Percentiles rank a stretch among this genome's conserved stretches.
These are phyloP conservation scores for Alloscopus bannaensis DNA, from an alignment of 2,888 invertebrate species.

Conservation along the genomic window DNA sequence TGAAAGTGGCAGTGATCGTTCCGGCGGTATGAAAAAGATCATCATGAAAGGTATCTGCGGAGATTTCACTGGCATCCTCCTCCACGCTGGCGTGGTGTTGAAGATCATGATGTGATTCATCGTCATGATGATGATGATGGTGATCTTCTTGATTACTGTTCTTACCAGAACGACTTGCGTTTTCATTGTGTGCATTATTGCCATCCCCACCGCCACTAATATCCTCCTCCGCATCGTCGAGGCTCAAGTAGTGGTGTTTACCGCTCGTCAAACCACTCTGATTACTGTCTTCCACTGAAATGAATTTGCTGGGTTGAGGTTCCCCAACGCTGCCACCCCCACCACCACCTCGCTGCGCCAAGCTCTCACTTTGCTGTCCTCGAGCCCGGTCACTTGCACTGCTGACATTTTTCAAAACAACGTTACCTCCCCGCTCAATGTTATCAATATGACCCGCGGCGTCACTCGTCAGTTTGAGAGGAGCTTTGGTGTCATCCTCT, in stretches of 20 bases:
- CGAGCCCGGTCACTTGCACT: neutral
- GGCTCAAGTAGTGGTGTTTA: slow-evolving; percentile 40
- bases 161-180: slow-evolving; percentile 7
- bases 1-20: slow-evolving; percentile 46
- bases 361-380: slow-evolving; percentile 2
- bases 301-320: slow-evolving; percentile 42
- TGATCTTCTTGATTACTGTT: slow-evolving; percentile 21
- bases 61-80: slow-evolving; percentile 16
- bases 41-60: slow-evolving; percentile 46
- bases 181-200: slow-evolving; percentile 13
- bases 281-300: slow-evolving; percentile 27
- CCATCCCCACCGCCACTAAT: neutral
- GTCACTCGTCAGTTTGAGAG: slow-evolving; percentile 23
- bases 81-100: neutral
- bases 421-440: slow-evolving; percentile 4
- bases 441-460: slow-evolving; percentile 19
- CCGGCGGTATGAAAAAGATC: slow-evolving; percentile 52
- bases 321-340: neutral
- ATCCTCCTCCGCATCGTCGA: slow-evolving; percentile 45
- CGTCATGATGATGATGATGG: neutral
- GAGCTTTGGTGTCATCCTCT: slow-evolving; percentile 1
- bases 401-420: slow-evolving; percentile 6
- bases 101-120: no score
- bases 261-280: slow-evolving; percentile 2
- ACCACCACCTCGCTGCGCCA: no score